Evolutionary conservation across 2,888 invertebrate genomes (phyloP), one percentile per base, ranked within the genome.

Genomic region (Mechanitis messenoides): DNA sequence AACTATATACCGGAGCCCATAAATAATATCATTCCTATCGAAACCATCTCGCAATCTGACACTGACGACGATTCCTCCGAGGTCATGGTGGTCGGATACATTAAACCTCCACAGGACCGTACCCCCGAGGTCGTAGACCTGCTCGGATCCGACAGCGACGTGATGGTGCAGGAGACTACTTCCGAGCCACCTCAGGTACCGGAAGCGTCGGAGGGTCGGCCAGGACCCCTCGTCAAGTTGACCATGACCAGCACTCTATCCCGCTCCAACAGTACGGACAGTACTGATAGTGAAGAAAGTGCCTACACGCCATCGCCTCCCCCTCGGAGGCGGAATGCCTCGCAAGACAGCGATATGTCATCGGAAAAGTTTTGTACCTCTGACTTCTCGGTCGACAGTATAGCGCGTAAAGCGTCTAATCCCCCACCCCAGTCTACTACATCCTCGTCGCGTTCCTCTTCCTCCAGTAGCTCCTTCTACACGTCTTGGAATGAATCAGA

Each of bases 61-160:
- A 81, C 88, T 1, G 87, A 87, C 69, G 85, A 87, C 66, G 91
- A 91, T 61, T 88, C 87, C 11, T 89, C 90, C 35, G 92, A 92
- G 66, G 92, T 92, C 35, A 90, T 92, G 76, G 90, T 94, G 58
- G 91, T 94, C 9, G 92, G 92, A 2, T 92, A 92, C 72, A 92
- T 94, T 42, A 93, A 93, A 74, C 93, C 94, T 46, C 93, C 92
- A 64, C 90, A 91, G 67, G 92, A 93, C 69, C 86, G 94, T 62
- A 93, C 94, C 50, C 94, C 94, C 1, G 93, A 92, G 75, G 88
- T 93, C 1, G 92, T 93, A 28, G 92, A 92, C 68, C 75, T 93
- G 62, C 77, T 91, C 11, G 91, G 91, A n/a, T 92, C 92, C 2
- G 92, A 91, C 71, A 91, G 90, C 68, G 91, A 87, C 69, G 87